phyloP scores from a whole-genome alignment of 2,113 vertebrate species.

The Fukomys damarensis region DNA sequence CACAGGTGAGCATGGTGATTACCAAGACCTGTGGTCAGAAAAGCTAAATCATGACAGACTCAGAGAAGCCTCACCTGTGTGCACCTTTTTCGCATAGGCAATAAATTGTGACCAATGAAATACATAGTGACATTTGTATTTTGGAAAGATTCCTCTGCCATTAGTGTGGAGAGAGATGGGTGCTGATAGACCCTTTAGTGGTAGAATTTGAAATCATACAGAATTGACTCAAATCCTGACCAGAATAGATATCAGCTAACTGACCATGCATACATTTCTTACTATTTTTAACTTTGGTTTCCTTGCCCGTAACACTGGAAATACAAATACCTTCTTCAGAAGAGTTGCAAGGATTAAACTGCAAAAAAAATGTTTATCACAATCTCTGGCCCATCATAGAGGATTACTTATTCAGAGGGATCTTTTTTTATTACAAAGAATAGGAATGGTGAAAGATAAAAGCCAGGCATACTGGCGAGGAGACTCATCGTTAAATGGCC shows the following conservation, averaged over 20 bases:
- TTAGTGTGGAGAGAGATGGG: not conserved
- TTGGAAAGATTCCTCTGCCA: not conserved
- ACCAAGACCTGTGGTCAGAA: not conserved
- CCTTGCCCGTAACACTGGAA: not conserved
- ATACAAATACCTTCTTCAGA: not conserved
- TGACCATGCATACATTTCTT: not conserved
- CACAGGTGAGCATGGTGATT: not conserved
- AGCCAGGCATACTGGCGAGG: not conserved
- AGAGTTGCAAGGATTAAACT: not conserved
- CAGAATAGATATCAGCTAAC: not conserved
- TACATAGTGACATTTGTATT: not conserved
- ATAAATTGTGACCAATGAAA: not conserved
- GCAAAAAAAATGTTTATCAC: not conserved
- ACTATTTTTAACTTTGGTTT: not conserved
- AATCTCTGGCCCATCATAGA: not conserved
- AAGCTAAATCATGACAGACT: not conserved
- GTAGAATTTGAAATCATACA: not conserved
- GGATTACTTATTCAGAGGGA: not conserved
- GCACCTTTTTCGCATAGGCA: not conserved
- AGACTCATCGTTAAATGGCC: not conserved
- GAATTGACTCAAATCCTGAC: not conserved
- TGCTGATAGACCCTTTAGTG: not conserved
- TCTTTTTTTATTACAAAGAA: conserved; percentile 3
- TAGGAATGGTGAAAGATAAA: not conserved
- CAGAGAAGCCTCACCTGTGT: not conserved